These are phyloP conservation scores for Channallabes apus DNA, from an alignment of 2,797 vertebrate genomes.

Conservation along the genomic window DNA sequence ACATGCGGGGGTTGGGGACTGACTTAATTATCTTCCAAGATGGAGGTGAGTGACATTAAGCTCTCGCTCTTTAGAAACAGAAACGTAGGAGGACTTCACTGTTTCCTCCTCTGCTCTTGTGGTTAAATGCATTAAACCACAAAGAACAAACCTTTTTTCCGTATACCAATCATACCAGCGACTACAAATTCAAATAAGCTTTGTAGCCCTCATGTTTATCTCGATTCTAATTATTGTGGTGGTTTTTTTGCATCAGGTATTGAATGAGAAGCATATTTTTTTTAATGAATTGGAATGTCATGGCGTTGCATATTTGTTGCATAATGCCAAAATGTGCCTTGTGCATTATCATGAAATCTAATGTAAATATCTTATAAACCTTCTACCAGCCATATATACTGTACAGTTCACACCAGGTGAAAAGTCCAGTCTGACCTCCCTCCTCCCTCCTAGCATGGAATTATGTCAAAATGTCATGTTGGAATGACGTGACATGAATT, in stretches of 20 bases:
- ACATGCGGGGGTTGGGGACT: slow-evolving; percentile 7
- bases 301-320: not conserved
- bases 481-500: no score
- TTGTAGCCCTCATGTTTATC: not conserved
- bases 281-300: not conserved
- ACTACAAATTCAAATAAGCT: slow-evolving; percentile 7
- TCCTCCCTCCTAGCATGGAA: no score
- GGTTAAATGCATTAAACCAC: not conserved
- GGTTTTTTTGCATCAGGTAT: not conserved
- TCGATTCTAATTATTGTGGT: not conserved
- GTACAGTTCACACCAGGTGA: not conserved
- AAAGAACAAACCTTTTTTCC: not conserved
- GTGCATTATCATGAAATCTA: not conserved
- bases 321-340: not conserved
- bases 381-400: not conserved
- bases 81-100: slow-evolving; percentile 14
- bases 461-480: no score
- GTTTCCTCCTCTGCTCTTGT: not conserved
- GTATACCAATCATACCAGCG: not conserved
- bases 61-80: slow-evolving; percentile 39
- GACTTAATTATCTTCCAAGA: slow-evolving; percentile 44
- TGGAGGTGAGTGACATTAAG: slow-evolving; percentile 48
- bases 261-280: not conserved
- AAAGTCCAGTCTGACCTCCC: not conserved
- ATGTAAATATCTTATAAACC: not conserved